phyloP scores from a whole-genome alignment of 2,888 invertebrate species.

The Seladonia tumulorum region DNA sequence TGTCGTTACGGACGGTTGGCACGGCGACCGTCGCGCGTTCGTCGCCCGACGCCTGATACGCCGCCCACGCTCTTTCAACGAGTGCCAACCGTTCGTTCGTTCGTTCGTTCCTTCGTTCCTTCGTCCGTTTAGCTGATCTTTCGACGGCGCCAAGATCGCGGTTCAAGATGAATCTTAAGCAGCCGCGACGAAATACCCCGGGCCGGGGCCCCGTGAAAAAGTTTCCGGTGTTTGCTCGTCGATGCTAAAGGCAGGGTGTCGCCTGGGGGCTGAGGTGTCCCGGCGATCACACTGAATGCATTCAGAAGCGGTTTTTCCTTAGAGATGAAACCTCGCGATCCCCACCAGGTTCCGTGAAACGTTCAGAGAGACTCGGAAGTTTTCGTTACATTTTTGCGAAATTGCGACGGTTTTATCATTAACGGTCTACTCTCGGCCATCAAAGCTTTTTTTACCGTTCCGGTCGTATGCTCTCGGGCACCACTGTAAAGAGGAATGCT shows the following conservation, averaged over 20 bases:
- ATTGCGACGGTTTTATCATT: neutral
- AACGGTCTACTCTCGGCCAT: too few relatives aligned
- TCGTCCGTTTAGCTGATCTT: conserved; percentile 50
- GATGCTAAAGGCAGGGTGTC: conserved; percentile 24
- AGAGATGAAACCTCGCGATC: neutral
- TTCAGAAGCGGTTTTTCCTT: conserved; percentile 27
- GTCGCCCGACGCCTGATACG: conserved; percentile 49
- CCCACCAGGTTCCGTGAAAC: neutral
- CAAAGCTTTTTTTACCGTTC: too few relatives aligned
- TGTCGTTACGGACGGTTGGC: conserved; percentile 65
- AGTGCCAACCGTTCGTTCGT: conserved; percentile 41
- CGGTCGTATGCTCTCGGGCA: too few relatives aligned
- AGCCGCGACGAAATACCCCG: conserved; percentile 51
- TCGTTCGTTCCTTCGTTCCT: conserved; percentile 21
- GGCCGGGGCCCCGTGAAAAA: conserved; percentile 18
- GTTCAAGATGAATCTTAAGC: conserved; percentile 69
- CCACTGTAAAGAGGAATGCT: too few relatives aligned
- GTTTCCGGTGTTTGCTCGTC: conserved; percentile 37
- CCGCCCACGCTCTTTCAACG: conserved; percentile 45
- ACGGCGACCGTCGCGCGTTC: conserved; percentile 43
- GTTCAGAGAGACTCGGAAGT: neutral
- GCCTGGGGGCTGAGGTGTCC: conserved; percentile 23
- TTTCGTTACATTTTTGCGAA: neutral
- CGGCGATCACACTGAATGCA: conserved; percentile 48
- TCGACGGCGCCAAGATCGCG: conserved; percentile 57